Conservation (phyloP, 2,888 invertebrate species). For the Nephrotoma guestfalica region DNA sequence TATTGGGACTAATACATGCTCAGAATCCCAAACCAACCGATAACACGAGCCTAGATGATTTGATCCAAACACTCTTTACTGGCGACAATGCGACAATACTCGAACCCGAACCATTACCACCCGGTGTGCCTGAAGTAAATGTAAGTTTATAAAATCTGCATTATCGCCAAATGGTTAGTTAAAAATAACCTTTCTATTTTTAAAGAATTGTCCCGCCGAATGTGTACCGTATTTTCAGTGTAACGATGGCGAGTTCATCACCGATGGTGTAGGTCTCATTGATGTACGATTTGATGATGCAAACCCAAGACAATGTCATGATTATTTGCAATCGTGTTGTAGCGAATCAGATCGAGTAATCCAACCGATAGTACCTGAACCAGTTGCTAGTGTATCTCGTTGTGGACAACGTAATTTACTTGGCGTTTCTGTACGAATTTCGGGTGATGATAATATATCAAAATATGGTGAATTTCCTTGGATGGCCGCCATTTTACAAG, state of each 20-base stretch:
- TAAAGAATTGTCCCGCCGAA: constrained; percentile 33
- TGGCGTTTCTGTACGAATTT: constrained; percentile 58
- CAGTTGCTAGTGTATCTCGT: constrained; percentile 21
- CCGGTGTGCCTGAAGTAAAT: neutral
- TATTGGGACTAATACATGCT: neutral
- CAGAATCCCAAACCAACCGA: neutral
- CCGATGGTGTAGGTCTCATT: constrained; percentile 55
- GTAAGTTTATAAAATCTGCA: neutral
- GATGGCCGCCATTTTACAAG: constrained; percentile 38
- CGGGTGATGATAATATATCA: constrained; percentile 45
- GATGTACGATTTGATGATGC: constrained; percentile 50
- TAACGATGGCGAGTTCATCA: constrained; percentile 45
- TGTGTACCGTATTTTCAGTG: constrained; percentile 72
- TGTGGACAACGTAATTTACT: constrained; percentile 61
- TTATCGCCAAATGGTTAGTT: neutral
- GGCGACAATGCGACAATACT: neutral
- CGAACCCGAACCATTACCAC: neutral
- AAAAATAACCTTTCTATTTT: neutral
- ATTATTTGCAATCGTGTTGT: constrained; percentile 24
- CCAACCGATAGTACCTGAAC: constrained; percentile 23
- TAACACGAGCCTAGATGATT: neutral
- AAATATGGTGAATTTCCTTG: constrained; percentile 36
- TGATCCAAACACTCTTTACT: neutral
- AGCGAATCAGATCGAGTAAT: constrained; percentile 17
- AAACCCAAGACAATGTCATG: constrained; percentile 8